These are phyloP conservation scores for Platypus cylindrus DNA, from an alignment of 2,888 invertebrate genomes.

Conservation along the genomic window DNA sequence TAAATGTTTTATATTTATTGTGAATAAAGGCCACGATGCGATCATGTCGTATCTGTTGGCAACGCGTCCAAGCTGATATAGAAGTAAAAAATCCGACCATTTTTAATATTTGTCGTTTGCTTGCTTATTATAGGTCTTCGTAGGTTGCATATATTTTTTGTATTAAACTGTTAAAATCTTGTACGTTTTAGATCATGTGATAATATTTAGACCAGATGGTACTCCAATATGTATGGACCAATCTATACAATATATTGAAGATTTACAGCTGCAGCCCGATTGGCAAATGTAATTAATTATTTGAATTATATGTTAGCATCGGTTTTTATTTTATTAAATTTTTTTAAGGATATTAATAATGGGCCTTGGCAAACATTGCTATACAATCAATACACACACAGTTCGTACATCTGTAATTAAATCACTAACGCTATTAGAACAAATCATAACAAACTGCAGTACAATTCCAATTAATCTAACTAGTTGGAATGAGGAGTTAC, in stretches of 20 bases:
- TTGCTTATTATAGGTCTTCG: no score
- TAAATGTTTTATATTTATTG: no score
- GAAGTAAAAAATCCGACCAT: no score
- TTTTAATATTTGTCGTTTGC: no score
- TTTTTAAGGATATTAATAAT: conserved; percentile 45
- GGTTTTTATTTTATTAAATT: neutral
- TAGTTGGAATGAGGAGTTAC: conserved; percentile 42
- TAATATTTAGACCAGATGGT: conserved; percentile 41
- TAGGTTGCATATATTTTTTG: no score
- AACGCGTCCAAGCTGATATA: no score
- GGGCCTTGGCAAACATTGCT: conserved; percentile 41
- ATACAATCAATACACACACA: conserved; percentile 45
- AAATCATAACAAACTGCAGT: conserved; percentile 36
- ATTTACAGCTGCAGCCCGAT: conserved; percentile 32
- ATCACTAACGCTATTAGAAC: conserved; percentile 43
- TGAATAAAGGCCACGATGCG: no score
- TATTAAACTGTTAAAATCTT: no score
- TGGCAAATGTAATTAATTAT: conserved; percentile 36
- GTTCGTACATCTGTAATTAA: conserved; percentile 42
- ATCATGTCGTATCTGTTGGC: no score
- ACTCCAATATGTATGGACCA: conserved; percentile 36
- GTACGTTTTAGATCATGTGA: conserved; percentile 38
- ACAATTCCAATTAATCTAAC: conserved; percentile 42
- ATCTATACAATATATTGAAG: conserved; percentile 33
- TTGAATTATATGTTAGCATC: neutral